Evolutionary conservation across 2,888 invertebrate genomes (phyloP).

Genomic region (Mythimna lalbum): DNA sequence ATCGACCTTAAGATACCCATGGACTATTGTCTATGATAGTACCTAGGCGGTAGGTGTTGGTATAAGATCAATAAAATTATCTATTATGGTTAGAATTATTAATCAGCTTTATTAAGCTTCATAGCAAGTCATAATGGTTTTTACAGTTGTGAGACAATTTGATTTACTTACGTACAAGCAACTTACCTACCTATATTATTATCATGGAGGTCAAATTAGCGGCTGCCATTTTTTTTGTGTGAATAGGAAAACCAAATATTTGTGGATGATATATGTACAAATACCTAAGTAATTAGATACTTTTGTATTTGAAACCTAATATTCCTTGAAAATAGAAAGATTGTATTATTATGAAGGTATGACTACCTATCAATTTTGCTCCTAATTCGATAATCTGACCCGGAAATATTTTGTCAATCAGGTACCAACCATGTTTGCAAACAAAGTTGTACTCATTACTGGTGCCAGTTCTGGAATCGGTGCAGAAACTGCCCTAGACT

Average conservation of each 20-base stretch:
- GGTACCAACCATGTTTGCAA: slow-evolving; percentile 83
- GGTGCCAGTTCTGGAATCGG: slow-evolving; percentile 95
- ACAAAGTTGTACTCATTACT: slow-evolving; percentile 92
- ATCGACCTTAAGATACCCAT: too few relatives aligned
- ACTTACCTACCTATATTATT: neutral
- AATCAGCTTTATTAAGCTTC: neutral
- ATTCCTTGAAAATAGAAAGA: too few relatives aligned
- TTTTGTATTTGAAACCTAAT: too few relatives aligned
- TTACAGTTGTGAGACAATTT: neutral
- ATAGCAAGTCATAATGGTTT: neutral
- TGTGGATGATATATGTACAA: too few relatives aligned
- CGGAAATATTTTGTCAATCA: slow-evolving; percentile 63
- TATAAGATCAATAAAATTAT: neutral
- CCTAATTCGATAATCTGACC: neutral
- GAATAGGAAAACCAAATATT: neutral
- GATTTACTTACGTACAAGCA: neutral
- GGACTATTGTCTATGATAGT: too few relatives aligned
- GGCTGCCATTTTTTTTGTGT: neutral
- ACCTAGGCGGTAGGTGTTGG: neutral
- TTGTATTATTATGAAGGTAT: too few relatives aligned
- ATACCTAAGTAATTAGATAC: too few relatives aligned
- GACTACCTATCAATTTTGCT: neutral
- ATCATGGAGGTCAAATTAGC: neutral
- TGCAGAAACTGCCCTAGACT: slow-evolving; percentile 92
- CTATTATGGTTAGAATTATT: neutral